Conservation (phyloP, 2,888 invertebrate species). For the Icerya purchasi region DNA sequence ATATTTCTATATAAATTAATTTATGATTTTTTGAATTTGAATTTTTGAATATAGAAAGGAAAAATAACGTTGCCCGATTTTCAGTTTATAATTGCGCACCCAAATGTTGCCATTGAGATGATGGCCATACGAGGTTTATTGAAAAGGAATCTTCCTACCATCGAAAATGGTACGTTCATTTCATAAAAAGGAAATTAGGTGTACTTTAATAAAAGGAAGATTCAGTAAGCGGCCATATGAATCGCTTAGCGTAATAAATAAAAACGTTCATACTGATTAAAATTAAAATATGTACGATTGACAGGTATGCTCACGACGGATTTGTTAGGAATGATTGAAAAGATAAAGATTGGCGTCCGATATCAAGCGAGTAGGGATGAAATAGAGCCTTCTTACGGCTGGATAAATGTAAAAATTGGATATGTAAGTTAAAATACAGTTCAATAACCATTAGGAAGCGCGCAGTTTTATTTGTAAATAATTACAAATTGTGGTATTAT, state of each 20-base stretch:
- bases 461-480: too few species aligned
- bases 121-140: constrained; percentile 52
- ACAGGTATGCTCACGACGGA: constrained; percentile 45
- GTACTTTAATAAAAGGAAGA: neutral
- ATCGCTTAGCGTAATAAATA: neutral
- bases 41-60: constrained; percentile 33
- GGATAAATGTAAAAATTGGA: constrained; percentile 43
- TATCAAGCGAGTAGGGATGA: constrained; percentile 45
- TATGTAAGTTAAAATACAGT: constrained; percentile 41
- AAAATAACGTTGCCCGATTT: constrained; percentile 42
- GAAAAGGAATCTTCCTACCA: constrained; percentile 51
- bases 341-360: constrained; percentile 45
- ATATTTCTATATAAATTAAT: too few species aligned
- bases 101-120: constrained; percentile 54
- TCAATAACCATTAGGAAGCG: too few species aligned
- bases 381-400: constrained; percentile 46
- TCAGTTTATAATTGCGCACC: constrained; percentile 52
- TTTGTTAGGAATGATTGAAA: constrained; percentile 36
- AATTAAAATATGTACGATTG: neutral
- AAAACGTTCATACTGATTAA: neutral
- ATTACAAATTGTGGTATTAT: too few species aligned
- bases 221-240: neutral
- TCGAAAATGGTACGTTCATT: constrained; percentile 22
- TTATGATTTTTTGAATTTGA: too few species aligned
- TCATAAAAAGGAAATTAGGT: neutral